A percentile compares a stretch with the other conserved stretches of the same genome.
Conservation (phyloP, 2,797 vertebrate genomes). For the Acrocephalus scirpaceus region DNA sequence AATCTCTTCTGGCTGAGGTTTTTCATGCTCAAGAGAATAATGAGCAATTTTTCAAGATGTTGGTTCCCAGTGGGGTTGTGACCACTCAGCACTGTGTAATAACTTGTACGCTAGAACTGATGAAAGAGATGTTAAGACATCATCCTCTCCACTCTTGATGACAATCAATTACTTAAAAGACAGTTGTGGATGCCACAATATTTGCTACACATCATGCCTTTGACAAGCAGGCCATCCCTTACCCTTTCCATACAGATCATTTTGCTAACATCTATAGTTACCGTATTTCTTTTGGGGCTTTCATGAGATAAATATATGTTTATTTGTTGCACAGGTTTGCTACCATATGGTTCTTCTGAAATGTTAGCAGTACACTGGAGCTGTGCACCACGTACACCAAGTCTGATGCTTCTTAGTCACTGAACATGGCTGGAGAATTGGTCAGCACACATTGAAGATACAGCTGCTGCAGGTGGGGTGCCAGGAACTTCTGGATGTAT, state of each 20-base stretch:
- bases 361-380: background rate
- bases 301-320: background rate
- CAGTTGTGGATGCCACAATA: background rate
- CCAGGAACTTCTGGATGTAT: background rate
- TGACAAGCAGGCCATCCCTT: background rate
- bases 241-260: background rate
- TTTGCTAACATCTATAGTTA: background rate
- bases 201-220: background rate
- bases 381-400: background rate
- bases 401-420: background rate
- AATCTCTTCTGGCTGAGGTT: conserved; percentile 22
- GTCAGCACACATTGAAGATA: background rate
- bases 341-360: background rate
- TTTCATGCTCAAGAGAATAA: conserved; percentile 40
- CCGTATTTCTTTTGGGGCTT: background rate
- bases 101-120: background rate
- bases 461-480: background rate
- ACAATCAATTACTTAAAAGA: background rate
- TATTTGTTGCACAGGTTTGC: background rate
- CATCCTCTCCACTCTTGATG: background rate
- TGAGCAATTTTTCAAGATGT: background rate
- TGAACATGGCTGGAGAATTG: background rate
- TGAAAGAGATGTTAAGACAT: background rate
- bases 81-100: background rate
- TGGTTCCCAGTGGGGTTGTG: background rate